Evolutionary conservation across 2,888 invertebrate species (phyloP).

Genomic region (Dasypogon diadema): DNA sequence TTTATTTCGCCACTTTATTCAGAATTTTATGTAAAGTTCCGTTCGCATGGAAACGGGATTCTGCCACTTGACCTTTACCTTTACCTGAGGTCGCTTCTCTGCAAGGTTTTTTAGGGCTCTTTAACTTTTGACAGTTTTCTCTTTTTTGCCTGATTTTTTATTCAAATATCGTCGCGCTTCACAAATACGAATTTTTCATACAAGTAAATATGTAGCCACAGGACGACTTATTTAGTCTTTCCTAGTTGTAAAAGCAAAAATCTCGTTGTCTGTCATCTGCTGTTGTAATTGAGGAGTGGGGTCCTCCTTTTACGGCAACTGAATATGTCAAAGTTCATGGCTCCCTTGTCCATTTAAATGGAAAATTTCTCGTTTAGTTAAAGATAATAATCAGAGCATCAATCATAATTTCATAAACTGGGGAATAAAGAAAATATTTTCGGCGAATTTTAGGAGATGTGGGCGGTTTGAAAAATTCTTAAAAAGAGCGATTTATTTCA

Average conservation of each 20-base stretch:
- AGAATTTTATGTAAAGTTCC: too few species aligned
- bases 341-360: background rate
- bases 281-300: too few species aligned
- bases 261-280: too few species aligned
- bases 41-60: background rate
- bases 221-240: too few species aligned
- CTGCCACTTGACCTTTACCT: background rate
- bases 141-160: background rate
- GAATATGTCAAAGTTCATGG: constrained; percentile 11
- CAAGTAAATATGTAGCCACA: too few species aligned
- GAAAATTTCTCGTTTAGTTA: background rate
- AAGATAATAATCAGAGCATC: background rate
- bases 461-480: background rate
- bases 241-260: too few species aligned
- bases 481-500: background rate
- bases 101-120: too few species aligned
- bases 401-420: constrained; percentile 8
- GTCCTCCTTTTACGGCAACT: too few species aligned
- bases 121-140: background rate
- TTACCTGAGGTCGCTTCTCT: too few species aligned
- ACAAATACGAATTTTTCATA: too few species aligned
- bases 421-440: background rate
- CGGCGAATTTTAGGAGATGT: background rate
- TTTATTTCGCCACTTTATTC: too few species aligned
- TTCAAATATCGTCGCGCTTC: too few species aligned